phyloP scores from a whole-genome alignment of 2,113 vertebrate species.

The Eretmochelys imbricata region DNA sequence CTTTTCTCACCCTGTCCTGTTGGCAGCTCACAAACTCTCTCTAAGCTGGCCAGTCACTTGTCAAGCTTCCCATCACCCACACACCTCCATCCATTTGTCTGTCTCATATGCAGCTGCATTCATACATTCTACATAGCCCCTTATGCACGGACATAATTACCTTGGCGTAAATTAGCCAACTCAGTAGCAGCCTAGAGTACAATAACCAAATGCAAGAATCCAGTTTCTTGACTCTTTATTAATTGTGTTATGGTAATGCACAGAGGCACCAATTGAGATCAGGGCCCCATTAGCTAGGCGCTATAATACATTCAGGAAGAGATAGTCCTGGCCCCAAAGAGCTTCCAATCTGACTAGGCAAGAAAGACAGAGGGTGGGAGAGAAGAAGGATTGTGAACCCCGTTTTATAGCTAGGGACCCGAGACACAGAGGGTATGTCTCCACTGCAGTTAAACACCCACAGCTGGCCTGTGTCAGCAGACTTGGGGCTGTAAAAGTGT shows the following conservation, averaged over 20 bases:
- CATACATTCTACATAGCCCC: neutral
- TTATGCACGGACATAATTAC: no score
- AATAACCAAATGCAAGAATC: neutral
- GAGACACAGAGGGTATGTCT: neutral
- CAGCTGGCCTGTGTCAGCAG: no score
- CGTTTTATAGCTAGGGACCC: neutral
- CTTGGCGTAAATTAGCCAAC: neutral
- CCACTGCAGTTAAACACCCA: no score
- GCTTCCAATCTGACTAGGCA: neutral
- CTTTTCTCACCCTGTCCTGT: neutral
- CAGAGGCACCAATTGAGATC: neutral
- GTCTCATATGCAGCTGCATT: neutral
- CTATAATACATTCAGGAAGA: neutral
- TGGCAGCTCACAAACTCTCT: accelerated
- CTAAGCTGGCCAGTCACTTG: neutral
- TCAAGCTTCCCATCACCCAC: neutral
- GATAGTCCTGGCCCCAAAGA: neutral
- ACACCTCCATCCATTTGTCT: neutral
- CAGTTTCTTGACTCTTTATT: neutral
- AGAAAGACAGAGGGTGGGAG: neutral
- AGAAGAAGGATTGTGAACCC: neutral
- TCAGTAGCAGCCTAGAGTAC: neutral
- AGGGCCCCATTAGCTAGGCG: no score
- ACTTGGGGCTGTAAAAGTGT: no score
- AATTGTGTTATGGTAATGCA: no score